Base-by-base conservation (phyloP, 2,888 invertebrate genomes). In the Calliopum simillimum region DNA sequence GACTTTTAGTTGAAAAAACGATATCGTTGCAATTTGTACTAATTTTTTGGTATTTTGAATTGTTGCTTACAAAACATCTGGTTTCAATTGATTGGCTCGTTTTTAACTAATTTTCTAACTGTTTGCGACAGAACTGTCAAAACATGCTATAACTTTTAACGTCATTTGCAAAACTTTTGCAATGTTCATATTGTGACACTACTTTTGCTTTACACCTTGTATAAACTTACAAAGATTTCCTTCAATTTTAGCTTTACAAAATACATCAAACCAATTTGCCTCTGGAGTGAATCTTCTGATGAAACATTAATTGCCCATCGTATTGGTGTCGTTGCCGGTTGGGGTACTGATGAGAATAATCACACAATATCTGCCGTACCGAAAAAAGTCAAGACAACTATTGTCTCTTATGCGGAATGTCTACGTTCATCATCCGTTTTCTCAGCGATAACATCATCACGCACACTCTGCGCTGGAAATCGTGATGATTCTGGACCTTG, bases 281-380 rank as follows among this genome's bases (percentile, higher is more conserved):
- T 84, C 64, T 84, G 85, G 85, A 77, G 73, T 16, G 86, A 84
- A 2, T 75, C 84, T 21, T 69, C 71, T 5, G 76, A 79, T 12
- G 69, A 84, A 4, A 76, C 75, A 3, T 58, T 74, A 14, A 78
- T 88, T 2, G 84, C 87, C 2, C 86, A 87, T 0, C 77, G 80
- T 59, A 76, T 66, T 3, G 89, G 89, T 1, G 85, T 85, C 3
- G 86, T 89, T 4, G 88, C 89, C 4, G 89, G 90, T 19, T 90
- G 90, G 90, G 33, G 33, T 4, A 78, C 77, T 14, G 81, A 84
- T 66, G 88, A 87, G 71, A 14, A 76, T 68, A 72, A 82, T 1
- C 76, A 74, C n/a, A 74, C 56, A 2, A 77, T 79, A 23, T 78
- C 81, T 1, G 79, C 84, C 0, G 69, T 80, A 6, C 88, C 89